Evolutionary conservation across 1,140 invertebrate species (phyloP), one percentile per base, ranked within the genome.

Genomic region (Brachionus plicatilis): DNA sequence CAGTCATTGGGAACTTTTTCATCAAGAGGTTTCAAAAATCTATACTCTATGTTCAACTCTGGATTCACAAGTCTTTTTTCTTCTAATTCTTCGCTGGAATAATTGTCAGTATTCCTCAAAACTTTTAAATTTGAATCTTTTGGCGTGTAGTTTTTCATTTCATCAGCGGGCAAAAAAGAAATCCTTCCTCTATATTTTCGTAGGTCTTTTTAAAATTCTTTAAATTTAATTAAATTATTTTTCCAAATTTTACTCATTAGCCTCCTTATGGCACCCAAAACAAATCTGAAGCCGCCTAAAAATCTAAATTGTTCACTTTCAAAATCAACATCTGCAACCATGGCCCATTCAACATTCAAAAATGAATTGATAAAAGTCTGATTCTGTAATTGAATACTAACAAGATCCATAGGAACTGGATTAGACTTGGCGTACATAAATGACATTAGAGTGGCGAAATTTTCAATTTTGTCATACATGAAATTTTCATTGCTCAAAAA

Each of bases 281-380:
- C 94, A 88, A 98, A 99, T 83, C 96, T 91, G 85, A 95, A 37
- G 5, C 45, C 47, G 8, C 83, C 83, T 78, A 98, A 92, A 1
- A 93, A 92, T 60, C 96, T 92, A 66, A 97, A 91, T 86, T 94
- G 92, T 90, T 99, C 96, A 89, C 96, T 98, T 89, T 98, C 96
- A 86, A 97, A 96, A 89, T 99, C 96, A 87, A 99, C 95, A 89
- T 99, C 96, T 0, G 96, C 94, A 43, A 98, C 91, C 4, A 98
- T 89, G 2, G 96, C 96, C 95, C 96, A 98, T 53, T 95, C 95
- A 60, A 97, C 92, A 1, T 95, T 97, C 11, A 99, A 45, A 65
- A 65, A 82, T n/a, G 79, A 43, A 37, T 82, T 60, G n/a, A 68
- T 65, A 47, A 82, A 60, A 4, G 33, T 29, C 4, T 47, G 12